Percentiles rank a stretch among this genome's conserved stretches.
Conservation (phyloP, 2,113 vertebrate genomes). For the Pteruthius melanotis region DNA sequence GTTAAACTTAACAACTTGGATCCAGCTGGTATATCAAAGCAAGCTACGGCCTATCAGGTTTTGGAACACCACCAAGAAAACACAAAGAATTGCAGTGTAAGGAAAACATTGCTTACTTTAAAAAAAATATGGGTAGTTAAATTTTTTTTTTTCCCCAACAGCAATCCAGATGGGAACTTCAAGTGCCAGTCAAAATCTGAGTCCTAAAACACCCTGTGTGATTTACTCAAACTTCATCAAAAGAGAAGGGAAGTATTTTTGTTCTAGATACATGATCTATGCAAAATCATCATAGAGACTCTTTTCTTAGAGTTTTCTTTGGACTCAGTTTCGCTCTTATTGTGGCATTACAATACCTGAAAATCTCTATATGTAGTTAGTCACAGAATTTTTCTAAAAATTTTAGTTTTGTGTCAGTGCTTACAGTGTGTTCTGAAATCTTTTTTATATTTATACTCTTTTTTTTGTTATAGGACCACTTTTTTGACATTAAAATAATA, state of each 20-base stretch:
- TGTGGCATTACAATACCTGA: neutral
- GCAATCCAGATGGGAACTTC: neutral
- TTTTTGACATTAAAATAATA: neutral
- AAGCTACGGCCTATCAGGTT: neutral
- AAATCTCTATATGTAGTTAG: neutral
- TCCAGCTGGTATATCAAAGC: neutral
- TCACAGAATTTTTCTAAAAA: neutral
- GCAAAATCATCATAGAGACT: neutral
- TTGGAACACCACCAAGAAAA: neutral
- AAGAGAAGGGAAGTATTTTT: neutral
- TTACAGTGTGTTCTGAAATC: neutral
- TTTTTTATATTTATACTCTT: neutral
- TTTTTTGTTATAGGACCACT: neutral
- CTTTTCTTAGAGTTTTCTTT: neutral
- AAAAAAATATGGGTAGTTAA: neutral
- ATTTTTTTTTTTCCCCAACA: neutral
- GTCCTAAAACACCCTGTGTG: neutral
- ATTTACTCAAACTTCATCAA: neutral
- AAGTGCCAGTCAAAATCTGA: neutral
- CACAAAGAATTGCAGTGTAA: neutral
- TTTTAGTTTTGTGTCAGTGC: neutral
- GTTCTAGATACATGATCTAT: neutral
- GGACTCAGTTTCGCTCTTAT: neutral
- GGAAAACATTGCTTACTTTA: neutral
- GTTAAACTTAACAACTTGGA: slow-evolving; percentile 6